Evolutionary conservation across 2,113 vertebrate genomes (phyloP).

Genomic region (Solea senegalensis): DNA sequence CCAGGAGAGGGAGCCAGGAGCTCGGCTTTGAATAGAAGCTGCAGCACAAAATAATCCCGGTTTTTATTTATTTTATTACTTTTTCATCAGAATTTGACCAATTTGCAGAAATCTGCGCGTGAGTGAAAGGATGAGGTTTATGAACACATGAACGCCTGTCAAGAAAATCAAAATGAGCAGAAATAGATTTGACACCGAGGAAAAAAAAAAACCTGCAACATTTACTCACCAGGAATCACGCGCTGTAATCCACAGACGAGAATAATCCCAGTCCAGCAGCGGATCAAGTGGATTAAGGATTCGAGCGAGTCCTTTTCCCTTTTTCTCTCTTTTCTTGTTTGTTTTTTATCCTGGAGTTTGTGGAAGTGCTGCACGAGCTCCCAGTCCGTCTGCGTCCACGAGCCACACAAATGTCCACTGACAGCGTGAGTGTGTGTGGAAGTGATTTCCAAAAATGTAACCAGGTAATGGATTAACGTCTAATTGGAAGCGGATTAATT

Average conservation of each 20-base stretch:
- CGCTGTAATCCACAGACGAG: constrained; percentile 73
- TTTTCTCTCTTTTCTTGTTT: constrained; percentile 13
- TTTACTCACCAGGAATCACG: constrained; percentile 72
- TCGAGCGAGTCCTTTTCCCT: background rate
- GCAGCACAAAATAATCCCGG: constrained; percentile 18
- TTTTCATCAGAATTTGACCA: background rate
- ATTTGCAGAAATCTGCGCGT: background rate
- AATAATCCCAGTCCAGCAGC: constrained; percentile 68
- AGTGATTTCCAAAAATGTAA: too few species aligned
- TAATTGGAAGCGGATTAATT: constrained; percentile 46
- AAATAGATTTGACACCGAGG: constrained; percentile 2
- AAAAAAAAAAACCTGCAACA: constrained; percentile 7
- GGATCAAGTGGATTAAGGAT: constrained; percentile 54
- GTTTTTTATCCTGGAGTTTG: constrained; percentile 34
- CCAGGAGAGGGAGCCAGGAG: constrained; percentile 82
- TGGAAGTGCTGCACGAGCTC: constrained; percentile 23
- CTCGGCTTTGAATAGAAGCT: constrained; percentile 53
- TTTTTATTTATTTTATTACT: too few species aligned
- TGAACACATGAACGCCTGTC: constrained; percentile 25
- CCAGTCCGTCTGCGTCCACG: constrained; percentile 67
- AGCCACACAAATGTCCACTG: too few species aligned
- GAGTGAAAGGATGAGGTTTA: too few species aligned
- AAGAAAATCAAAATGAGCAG: constrained; percentile 32
- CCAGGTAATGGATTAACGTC: constrained; percentile 26
- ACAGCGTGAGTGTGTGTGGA: too few species aligned